Evolutionary conservation across 2,797 vertebrate genomes (phyloP), one percentile per base, ranked within the genome.

Genomic region (Lepidocolaptes lacrymiger): DNA sequence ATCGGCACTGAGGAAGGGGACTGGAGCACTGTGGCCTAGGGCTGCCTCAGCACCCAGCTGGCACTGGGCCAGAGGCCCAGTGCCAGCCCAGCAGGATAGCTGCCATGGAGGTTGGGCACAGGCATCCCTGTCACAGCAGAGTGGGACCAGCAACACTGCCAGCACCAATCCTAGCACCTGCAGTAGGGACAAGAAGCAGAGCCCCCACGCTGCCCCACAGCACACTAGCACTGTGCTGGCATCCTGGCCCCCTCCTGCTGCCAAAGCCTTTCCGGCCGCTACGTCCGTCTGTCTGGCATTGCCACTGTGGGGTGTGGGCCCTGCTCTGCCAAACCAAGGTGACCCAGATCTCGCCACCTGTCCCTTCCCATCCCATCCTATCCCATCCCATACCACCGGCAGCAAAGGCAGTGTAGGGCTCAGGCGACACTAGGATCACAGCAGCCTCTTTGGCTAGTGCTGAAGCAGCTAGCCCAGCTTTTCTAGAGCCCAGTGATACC

Each of bases 131-230:
- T 51, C 32, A 2, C 0, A 0, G 48, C 5, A 7, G 16, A 51
- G 41, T 44, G 11, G 41, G 14, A 43, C 52, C 6, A 5, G 28
- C 0, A 0, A 32, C 2, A 1, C 14, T 79, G 41, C 48, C 78
- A 14, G n/a, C 8, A 3, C 61, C 30, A 21, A 48, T 46, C 39
- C 58, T 24, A 6, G n/a, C 63, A 83, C 88, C 54, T 68, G 58
- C 20, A 9, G 62, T 9, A 13, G 32, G 32, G 34, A 68, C 37
- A 5, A 78, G 52, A 54, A 34, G 26, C 59, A 6, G 21, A 85
- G 49, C 41, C 67, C 36, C 72, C 11, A 2, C 7, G 4, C 41
- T 1, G 0, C 18, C 67, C 72, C 37, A 48, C 26, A 18, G 26
- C 66, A 74, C 13, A 2, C 19, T 7, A 2, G 58, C 46, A 36